phyloP scores from a whole-genome alignment of 2,888 invertebrate genomes.

The Sacculina carcini region DNA sequence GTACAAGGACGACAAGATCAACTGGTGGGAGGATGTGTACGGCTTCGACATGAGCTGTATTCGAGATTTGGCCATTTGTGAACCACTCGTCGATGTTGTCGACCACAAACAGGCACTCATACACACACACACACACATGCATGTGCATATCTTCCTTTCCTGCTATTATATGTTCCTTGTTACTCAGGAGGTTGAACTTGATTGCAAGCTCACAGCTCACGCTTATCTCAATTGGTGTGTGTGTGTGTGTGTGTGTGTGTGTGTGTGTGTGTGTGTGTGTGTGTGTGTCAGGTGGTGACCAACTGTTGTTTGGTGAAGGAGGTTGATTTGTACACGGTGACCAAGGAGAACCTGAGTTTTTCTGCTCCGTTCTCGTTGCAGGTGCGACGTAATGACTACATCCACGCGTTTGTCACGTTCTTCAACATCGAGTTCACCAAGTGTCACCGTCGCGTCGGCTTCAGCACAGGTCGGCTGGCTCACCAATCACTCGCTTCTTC shows the following conservation, averaged over 20 bases:
- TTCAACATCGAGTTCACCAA: conserved; percentile 99
- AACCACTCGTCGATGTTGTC: conserved; percentile 94
- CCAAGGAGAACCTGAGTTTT: conserved; percentile 76
- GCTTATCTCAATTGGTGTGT: too few species aligned
- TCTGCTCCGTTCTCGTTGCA: conserved; percentile 57
- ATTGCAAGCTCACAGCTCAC: too few species aligned
- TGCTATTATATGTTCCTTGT: too few species aligned
- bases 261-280: background rate
- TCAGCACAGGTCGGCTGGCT: conserved; percentile 42
- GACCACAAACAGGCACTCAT: conserved; percentile 92
- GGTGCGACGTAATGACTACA: conserved; percentile 64
- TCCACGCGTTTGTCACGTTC: conserved; percentile 92
- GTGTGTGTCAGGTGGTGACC: conserved; percentile 44
- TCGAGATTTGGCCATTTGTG: conserved; percentile 85
- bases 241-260: background rate
- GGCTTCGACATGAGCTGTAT: conserved; percentile 99
- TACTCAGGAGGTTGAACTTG: too few species aligned
- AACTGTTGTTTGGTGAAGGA: conserved; percentile 85
- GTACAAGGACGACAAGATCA: conserved; percentile 99
- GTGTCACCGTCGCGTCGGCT: conserved; percentile 93
- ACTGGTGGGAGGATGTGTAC: conserved; percentile 99
- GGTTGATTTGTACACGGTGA: conserved; percentile 94
- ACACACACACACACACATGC: too few species aligned
- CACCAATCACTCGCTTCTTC: too few species aligned
- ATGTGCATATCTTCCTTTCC: too few species aligned